phyloP scores from a whole-genome alignment of 2,797 vertebrate species.

The Fringilla coelebs region DNA sequence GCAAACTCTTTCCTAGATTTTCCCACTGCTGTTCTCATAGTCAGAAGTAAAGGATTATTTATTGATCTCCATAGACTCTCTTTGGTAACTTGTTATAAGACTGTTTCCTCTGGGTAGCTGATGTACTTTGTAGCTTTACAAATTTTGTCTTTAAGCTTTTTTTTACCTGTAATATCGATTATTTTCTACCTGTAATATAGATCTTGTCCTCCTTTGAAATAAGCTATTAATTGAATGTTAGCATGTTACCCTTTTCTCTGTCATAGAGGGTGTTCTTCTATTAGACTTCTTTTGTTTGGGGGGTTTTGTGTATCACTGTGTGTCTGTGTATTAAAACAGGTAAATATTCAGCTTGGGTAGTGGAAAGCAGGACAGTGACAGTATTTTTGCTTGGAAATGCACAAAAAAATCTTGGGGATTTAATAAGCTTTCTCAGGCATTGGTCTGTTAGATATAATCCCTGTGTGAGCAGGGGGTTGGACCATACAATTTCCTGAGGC shows the following conservation, averaged over 20 bases:
- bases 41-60: neutral
- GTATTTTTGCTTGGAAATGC: neutral
- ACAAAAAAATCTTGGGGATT: neutral
- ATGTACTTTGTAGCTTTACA: neutral
- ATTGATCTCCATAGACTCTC: neutral
- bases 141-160: neutral
- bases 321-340: neutral
- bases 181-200: neutral
- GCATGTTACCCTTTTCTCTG: neutral
- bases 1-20: neutral
- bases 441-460: neutral
- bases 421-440: neutral
- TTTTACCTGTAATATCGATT: neutral
- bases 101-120: neutral
- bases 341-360: neutral
- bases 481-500: neutral
- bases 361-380: neutral
- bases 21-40: neutral
- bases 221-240: neutral
- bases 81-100: neutral
- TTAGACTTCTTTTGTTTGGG: neutral
- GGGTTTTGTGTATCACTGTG: neutral
- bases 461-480: neutral
- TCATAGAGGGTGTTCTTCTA: neutral
- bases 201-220: neutral